Evolutionary conservation across 2,888 invertebrate species (phyloP).

Genomic region (Helobdella robusta): DNA sequence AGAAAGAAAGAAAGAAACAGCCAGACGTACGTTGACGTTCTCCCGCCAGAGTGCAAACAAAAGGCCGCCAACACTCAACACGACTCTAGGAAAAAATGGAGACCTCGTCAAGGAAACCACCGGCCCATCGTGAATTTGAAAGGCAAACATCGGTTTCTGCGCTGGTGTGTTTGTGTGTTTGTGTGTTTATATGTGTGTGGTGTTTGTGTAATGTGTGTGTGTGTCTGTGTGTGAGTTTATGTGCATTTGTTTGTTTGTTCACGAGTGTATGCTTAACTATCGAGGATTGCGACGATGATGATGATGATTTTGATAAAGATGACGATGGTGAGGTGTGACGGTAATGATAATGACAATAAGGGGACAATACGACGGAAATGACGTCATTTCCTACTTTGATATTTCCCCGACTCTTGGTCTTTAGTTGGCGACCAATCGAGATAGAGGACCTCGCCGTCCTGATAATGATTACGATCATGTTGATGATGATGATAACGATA

Average conservation of each 20-base stretch:
- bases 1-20: too few relatives aligned
- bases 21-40: slow-evolving; percentile 52
- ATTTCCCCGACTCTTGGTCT: slow-evolving; percentile 49
- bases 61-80: slow-evolving; percentile 66
- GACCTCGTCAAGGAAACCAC: slow-evolving; percentile 51
- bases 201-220: too few relatives aligned
- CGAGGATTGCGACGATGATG: too few relatives aligned
- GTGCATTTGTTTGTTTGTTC: too few relatives aligned
- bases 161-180: too few relatives aligned
- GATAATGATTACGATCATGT: slow-evolving; percentile 13
- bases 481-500: not conserved
- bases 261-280: too few relatives aligned
- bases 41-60: slow-evolving; percentile 68
- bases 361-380: not conserved
- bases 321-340: too few relatives aligned
- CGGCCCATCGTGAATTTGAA: slow-evolving; percentile 46
- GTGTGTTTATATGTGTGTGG: too few relatives aligned
- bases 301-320: too few relatives aligned
- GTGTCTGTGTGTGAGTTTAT: too few relatives aligned
- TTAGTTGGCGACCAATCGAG: slow-evolving; percentile 51
- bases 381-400: slow-evolving; percentile 46
- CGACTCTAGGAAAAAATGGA: slow-evolving; percentile 57
- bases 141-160: slow-evolving; percentile 48
- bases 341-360: too few relatives aligned
- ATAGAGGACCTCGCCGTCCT: slow-evolving; percentile 51